Conservation (phyloP, 2,113 vertebrate genomes). For the Clinocottus analis region DNA sequence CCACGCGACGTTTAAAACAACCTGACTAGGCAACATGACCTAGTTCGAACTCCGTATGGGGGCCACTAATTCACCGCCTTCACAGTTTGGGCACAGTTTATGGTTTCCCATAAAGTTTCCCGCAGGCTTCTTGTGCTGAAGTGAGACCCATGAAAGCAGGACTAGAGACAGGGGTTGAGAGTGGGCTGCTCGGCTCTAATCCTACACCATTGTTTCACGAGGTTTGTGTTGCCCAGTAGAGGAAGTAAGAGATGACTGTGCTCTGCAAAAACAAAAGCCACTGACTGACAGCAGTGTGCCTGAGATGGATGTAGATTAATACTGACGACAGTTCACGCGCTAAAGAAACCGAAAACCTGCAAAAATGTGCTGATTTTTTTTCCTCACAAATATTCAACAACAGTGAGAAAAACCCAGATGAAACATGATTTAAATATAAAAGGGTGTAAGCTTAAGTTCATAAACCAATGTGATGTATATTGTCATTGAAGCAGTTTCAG, state of each 20-base stretch:
- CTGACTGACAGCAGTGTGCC: not conserved
- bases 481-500: too few relatives aligned
- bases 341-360: too few relatives aligned
- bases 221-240: conserved; percentile 11
- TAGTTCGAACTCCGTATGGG: conserved; percentile 54
- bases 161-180: conserved; percentile 1
- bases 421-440: not conserved
- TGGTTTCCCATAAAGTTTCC: conserved; percentile 22
- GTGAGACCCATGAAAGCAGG: conserved; percentile 43
- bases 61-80: conserved; percentile 45
- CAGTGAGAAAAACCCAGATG: not conserved
- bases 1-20: conserved; percentile 51
- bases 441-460: not conserved
- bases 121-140: conserved; percentile 27
- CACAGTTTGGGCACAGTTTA: conserved; percentile 46
- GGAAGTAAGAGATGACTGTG: conserved; percentile 17
- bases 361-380: not conserved
- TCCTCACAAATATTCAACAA: not conserved
- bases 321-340: too few relatives aligned
- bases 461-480: too few relatives aligned
- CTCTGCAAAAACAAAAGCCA: not conserved
- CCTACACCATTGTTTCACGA: conserved; percentile 37
- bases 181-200: conserved; percentile 27
- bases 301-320: not conserved
- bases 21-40: conserved; percentile 55